Conservation (phyloP, 2,797 vertebrate genomes). For the Enteromius thamalakanensis region DNA sequence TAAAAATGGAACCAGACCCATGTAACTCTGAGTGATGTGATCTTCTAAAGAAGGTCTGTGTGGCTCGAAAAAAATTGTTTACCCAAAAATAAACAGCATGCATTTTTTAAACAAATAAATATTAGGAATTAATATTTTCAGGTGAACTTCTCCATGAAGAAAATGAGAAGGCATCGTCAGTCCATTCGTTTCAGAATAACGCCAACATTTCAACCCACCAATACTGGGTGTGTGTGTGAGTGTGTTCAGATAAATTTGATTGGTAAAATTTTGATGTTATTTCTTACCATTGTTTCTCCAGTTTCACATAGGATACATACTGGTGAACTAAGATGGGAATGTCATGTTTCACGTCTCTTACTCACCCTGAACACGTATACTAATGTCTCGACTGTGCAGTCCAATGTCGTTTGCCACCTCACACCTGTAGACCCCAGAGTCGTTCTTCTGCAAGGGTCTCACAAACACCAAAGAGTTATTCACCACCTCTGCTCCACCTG, state of each 20-base stretch:
- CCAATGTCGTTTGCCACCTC: slow-evolving; percentile 93
- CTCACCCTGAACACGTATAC: slow-evolving; percentile 94
- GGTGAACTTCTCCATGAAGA: not conserved
- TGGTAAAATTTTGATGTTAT: not conserved
- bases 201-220: not conserved
- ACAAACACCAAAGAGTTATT: slow-evolving; percentile 93
- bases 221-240: not conserved
- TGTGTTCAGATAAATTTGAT: not conserved
- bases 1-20: not conserved
- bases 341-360: slow-evolving; percentile 45
- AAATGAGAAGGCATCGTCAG: not conserved
- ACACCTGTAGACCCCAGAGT: slow-evolving; percentile 94
- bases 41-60: not conserved
- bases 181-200: not conserved
- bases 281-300: slow-evolving; percentile 9
- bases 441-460: slow-evolving; percentile 89
- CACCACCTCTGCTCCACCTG: slow-evolving; percentile 84
- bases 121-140: not conserved
- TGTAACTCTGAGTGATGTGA: not conserved
- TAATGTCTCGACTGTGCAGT: slow-evolving; percentile 89
- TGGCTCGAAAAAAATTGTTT: not conserved
- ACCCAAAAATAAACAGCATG: not conserved
- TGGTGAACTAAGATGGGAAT: not conserved
- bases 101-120: not conserved
- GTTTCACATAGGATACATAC: not conserved